Base-by-base conservation (phyloP, 2,888 invertebrate genomes). In the Archips xylosteana region DNA sequence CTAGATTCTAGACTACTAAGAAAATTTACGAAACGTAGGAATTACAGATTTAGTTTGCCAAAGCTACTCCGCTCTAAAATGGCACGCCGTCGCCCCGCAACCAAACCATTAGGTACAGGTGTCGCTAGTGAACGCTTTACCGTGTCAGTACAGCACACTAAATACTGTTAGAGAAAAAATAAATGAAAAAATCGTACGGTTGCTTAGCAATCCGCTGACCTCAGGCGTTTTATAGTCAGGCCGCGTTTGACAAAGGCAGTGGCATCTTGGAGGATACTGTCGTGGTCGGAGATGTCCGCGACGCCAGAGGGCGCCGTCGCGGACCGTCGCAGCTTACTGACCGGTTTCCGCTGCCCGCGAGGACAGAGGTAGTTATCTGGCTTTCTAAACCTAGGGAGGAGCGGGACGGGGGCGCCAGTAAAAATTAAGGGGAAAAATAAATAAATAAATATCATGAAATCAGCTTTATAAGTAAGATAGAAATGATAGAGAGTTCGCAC, bases 191-290 rank as follows among this genome's bases (percentile, higher is more conserved):
- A 89, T 90, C 91, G 90, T 90, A 92, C 92, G 90, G 91, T 89
- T 84, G 82, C 82, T 81, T 88, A 88, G 81, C 82, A 91, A 91
- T 87, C 90, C 88, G 89, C 94, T 94, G 93, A 95, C 95, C 95
- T 95, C 92, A 95, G 89, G 82, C 94, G 89, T 87, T 95, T 95
- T 76, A 94, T 94, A 80, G 94, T 94, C 86, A 95, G 87, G 85
- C 94, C 94, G 74, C 94, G 88, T 83, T 93, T 94, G 86, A 94
- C 89, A 87, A 93, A 93, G 76, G 90, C 93, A 82, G 92, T 93
- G 76, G 94, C 94, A 78, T 94, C 94, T 83, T 90, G 91, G 87
- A 95, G 92, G 80, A 94, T 85, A 80, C 91, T 89, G 78, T 93
- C 94, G 80, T 90, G 87, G 79, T 89, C 85, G 66, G 85, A 85